Evolutionary conservation across 2,888 invertebrate genomes (phyloP).

Genomic region (Volucella bombylans): DNA sequence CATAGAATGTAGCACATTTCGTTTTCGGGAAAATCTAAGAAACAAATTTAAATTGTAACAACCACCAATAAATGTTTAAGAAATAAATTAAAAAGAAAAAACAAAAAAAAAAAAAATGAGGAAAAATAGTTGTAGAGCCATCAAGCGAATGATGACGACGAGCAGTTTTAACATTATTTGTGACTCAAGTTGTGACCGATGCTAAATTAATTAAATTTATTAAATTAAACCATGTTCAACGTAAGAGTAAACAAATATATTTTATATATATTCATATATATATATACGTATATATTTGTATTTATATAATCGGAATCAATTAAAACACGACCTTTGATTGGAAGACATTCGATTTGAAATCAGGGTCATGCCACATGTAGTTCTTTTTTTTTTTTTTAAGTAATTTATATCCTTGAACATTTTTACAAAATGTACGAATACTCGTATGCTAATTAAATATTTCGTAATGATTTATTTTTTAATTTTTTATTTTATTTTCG

Average conservation of each 20-base stretch:
- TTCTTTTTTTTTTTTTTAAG: conserved; percentile 75
- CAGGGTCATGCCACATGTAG: conserved; percentile 82
- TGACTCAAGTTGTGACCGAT: conserved; percentile 13
- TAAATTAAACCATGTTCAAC: not conserved
- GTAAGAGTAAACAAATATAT: too few relatives aligned
- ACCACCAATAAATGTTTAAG: conserved; percentile 20
- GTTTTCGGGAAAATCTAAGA: not conserved
- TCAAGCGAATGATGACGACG: conserved; percentile 3
- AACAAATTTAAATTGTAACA: conserved; percentile 14
- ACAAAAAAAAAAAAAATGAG: not conserved
- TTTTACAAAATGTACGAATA: conserved; percentile 59
- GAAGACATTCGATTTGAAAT: conserved; percentile 83
- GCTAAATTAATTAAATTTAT: not conserved
- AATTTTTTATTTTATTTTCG: not conserved
- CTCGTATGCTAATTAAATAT: conserved; percentile 21
- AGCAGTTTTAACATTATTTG: conserved; percentile 5
- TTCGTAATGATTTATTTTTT: too few relatives aligned
- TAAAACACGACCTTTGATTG: conserved; percentile 82
- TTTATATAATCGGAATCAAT: conserved; percentile 29
- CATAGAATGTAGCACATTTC: too few relatives aligned
- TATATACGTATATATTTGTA: too few relatives aligned
- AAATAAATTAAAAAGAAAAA: conserved; percentile 1
- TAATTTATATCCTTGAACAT: conserved; percentile 65
- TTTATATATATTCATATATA: not conserved
- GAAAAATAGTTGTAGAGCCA: not conserved